Conservation (phyloP, 2,888 invertebrate species). For the Acholoe squamosa region DNA sequence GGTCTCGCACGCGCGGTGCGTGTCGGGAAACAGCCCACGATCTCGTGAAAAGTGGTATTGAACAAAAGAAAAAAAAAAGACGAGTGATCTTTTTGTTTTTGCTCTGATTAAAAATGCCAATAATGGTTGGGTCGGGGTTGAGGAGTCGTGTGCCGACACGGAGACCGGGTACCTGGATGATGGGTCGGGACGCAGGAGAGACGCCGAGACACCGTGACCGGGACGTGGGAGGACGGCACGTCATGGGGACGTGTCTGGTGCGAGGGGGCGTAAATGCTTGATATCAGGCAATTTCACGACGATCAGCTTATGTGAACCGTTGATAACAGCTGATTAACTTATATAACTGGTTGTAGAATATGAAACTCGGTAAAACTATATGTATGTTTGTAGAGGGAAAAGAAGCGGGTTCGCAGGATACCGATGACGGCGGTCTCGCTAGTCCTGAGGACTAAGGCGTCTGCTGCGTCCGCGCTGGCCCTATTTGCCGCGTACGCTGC, state of each 20-base stretch:
- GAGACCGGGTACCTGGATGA: conserved; percentile 54
- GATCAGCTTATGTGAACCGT: not conserved
- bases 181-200: not conserved
- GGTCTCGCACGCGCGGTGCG: not conserved
- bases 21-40: conserved; percentile 28
- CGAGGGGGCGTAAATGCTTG: not conserved
- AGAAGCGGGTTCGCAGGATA: no score
- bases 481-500: no score
- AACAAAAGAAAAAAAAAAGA: no score
- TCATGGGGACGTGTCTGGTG: not conserved
- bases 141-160: not conserved
- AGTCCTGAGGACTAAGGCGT: no score
- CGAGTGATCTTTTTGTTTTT: conserved; percentile 53
- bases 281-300: not conserved
- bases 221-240: not conserved
- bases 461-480: no score
- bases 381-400: no score
- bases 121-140: not conserved
- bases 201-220: not conserved
- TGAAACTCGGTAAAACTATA: no score
- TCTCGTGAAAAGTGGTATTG: conserved; percentile 25
- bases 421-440: no score
- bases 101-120: conserved; percentile 44
- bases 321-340: no score
- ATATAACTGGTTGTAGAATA: no score